Base-by-base conservation (phyloP, 2,888 invertebrate genomes). In the Dicyrtomina minuta region DNA sequence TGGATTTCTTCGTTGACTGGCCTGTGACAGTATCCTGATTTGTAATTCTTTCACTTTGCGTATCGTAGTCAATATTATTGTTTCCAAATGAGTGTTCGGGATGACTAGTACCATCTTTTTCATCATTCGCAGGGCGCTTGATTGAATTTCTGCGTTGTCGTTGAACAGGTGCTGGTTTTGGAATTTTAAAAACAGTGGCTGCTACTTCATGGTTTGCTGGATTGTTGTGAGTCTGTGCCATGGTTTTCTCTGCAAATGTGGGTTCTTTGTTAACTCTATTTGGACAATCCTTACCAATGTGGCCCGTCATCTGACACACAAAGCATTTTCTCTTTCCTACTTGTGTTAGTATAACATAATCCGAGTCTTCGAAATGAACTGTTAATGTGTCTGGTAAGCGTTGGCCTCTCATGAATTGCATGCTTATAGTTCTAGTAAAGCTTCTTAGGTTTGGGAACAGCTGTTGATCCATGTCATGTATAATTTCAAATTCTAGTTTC, bases 261-360 rank as follows among this genome's bases (percentile, higher is more conserved):
- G 12, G 51, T 20, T 12, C 2, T 24, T n/a, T 51, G n/a, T 51
- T 51, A 20, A 51, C 33, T 33, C 33, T 33, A 3, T 33, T 3
- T 20, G 24, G 24, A 15, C 55, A 55, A 12, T 55, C 12, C 27
- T 55, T 55, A 5, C 26, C n/a, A 13, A 55, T 5, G 12, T 55
- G 55, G 12, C 15, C 8, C 12, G 55, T 55, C 24, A 22, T 55
- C 27, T n/a, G 4, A 12, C 55, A 55, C 1, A 3, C n/a, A 26
- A 26, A 55, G 26, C 55, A 55, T 55, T 55, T 55, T 10, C 55
- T 24, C 12, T 55, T 55, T 4, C 55, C 55, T 1, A 55, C 55
- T n/a, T 55, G 55, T 22, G 55, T 26, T 1, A 13, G 12, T 8
- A 55, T 55, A 1, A 12, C 3, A 55, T 26, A 55, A 15, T 22